phyloP scores from a whole-genome alignment of 1,140 invertebrate species.

The Helicoverpa armigera region DNA sequence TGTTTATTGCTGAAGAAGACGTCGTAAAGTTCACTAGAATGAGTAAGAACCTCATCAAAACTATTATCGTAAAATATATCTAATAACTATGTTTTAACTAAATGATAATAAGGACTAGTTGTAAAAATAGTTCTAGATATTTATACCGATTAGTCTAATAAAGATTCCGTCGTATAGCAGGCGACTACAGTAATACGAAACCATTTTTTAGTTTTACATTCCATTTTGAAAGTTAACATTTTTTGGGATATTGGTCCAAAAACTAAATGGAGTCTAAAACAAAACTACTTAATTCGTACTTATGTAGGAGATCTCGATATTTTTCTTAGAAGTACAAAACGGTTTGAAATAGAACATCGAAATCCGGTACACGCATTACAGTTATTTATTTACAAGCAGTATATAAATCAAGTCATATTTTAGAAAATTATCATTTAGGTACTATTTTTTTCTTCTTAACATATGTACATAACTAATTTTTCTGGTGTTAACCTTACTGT shows the following conservation, averaged over 20 bases:
- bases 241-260: not conserved
- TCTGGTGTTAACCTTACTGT: conserved; percentile 86
- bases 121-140: conserved; percentile 78
- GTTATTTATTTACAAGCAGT: conserved; percentile 80
- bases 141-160: conserved; percentile 54
- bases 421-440: conserved; percentile 77
- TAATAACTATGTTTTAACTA: conserved; percentile 77
- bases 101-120: conserved; percentile 82
- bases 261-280: conserved; percentile 26
- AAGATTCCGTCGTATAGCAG: conserved; percentile 35
- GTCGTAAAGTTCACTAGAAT: conserved; percentile 74
- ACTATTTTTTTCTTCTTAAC: conserved; percentile 70
- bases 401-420: conserved; percentile 70
- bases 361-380: conserved; percentile 63
- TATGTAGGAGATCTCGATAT: conserved; percentile 32
- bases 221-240: conserved; percentile 9
- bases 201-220: conserved; percentile 22
- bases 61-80: conserved; percentile 76
- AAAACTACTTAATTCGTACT: conserved; percentile 15
- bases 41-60: conserved; percentile 65
- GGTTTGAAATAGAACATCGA: conserved; percentile 54
- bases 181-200: conserved; percentile 30
- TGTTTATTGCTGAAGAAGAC: conserved; percentile 83
- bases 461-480: conserved; percentile 83
- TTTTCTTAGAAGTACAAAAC: conserved; percentile 47